Evolutionary conservation across 2,888 invertebrate species (phyloP).

Genomic region (Rotaria sp.): DNA sequence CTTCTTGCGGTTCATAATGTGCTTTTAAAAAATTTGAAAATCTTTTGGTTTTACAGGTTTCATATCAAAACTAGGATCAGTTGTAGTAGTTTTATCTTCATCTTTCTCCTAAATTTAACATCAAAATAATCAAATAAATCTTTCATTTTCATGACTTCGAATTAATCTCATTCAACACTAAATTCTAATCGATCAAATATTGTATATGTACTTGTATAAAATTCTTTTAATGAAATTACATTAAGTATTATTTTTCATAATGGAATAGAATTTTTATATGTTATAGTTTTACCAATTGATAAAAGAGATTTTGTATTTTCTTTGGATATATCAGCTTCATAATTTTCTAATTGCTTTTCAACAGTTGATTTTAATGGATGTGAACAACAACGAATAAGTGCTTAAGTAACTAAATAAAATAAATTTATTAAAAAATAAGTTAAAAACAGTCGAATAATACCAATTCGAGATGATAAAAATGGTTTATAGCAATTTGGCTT

Average conservation of each 20-base stretch:
- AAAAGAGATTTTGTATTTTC: background rate
- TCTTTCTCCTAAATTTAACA: background rate
- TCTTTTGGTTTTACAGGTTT: slow-evolving; percentile 58
- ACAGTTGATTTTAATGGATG: slow-evolving; percentile 53
- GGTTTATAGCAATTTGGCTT: background rate
- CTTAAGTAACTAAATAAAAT: too few relatives aligned
- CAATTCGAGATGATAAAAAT: background rate
- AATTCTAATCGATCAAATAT: slow-evolving; percentile 42
- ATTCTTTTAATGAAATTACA: too few relatives aligned
- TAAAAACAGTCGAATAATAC: too few relatives aligned
- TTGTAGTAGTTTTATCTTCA: slow-evolving; percentile 42
- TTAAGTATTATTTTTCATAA: slow-evolving; percentile 59
- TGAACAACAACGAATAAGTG: slow-evolving; percentile 61
- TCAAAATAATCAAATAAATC: background rate
- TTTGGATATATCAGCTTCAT: background rate
- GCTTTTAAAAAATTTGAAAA: slow-evolving; percentile 65
- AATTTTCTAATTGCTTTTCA: background rate
- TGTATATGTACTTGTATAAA: slow-evolving; percentile 34
- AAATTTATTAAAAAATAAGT: too few relatives aligned
- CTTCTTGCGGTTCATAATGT: too few relatives aligned
- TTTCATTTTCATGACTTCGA: background rate
- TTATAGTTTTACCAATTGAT: background rate
- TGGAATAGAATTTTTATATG: background rate
- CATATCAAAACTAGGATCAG: slow-evolving; percentile 51
- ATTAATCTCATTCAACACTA: slow-evolving; percentile 22